Percentiles rank a stretch among this genome's conserved stretches.
phyloP scores from a whole-genome alignment of 2,888 invertebrate genomes.

The Ectropis crepuscularia region DNA sequence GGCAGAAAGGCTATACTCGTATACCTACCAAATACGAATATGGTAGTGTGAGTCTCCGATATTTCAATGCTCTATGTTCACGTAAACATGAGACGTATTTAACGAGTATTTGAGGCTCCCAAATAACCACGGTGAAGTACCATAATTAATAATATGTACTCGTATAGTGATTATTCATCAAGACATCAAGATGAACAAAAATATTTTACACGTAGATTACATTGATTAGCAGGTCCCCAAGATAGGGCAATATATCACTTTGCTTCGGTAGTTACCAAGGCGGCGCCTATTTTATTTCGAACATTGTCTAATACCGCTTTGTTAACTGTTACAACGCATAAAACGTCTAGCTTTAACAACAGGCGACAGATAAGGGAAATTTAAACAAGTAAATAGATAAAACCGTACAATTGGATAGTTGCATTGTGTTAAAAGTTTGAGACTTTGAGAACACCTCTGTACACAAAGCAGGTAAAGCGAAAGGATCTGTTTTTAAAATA shows the following conservation, averaged over 20 bases:
- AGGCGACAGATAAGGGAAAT: conserved; percentile 48
- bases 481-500: conserved; percentile 58
- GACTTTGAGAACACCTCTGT: conserved; percentile 60
- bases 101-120: too few species aligned
- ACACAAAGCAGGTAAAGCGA: conserved; percentile 60
- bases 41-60: too few species aligned
- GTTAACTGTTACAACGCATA: conserved; percentile 17
- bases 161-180: too few species aligned
- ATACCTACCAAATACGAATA: too few species aligned
- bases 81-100: too few species aligned
- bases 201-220: too few species aligned
- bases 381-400: conserved; percentile 51
- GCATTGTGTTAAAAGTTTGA: conserved; percentile 53
- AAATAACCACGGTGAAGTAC: too few species aligned
- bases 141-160: too few species aligned
- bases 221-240: too few species aligned
- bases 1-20: too few species aligned
- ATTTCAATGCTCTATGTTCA: too few species aligned
- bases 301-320: conserved; percentile 22
- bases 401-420: conserved; percentile 45
- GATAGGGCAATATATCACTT: conserved; percentile 14
- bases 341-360: conserved; percentile 31
- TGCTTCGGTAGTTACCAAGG: conserved; percentile 27
- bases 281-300: conserved; percentile 8
- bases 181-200: too few species aligned